Evolutionary conservation across 1,140 invertebrate genomes (phyloP).

Genomic region (Ruditapes philippinarum): DNA sequence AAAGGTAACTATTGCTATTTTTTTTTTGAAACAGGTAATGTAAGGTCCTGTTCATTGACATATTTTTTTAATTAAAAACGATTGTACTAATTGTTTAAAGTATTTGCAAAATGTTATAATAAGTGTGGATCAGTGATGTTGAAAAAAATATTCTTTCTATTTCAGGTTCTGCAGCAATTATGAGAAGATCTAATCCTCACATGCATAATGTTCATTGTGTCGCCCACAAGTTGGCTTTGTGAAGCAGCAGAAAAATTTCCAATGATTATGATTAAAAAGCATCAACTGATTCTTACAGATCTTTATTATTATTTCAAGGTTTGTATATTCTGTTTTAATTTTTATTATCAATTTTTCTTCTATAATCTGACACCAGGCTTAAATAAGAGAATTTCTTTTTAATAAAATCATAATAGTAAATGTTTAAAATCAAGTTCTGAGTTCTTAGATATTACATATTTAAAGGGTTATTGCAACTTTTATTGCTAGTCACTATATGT

Average conservation of each 20-base stretch:
- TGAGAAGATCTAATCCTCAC: slow-evolving; percentile 18
- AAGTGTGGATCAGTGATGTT: too few relatives aligned
- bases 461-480: too few relatives aligned
- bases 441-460: background rate
- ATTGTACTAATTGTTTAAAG: background rate
- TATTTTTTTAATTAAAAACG: background rate
- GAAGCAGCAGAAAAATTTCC: slow-evolving; percentile 56
- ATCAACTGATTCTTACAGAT: slow-evolving; percentile 11
- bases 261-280: slow-evolving; percentile 19
- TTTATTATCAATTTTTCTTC: background rate
- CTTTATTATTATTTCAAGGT: slow-evolving; percentile 53
- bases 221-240: slow-evolving; percentile 49
- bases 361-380: too few relatives aligned
- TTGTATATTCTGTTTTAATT: background rate
- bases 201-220: slow-evolving; percentile 53
- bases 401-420: too few relatives aligned
- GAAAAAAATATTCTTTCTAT: background rate
- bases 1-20: slow-evolving; percentile 10
- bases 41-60: background rate
- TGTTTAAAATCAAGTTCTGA: background rate
- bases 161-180: background rate
- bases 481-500: too few relatives aligned
- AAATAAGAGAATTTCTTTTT: too few relatives aligned
- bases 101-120: too few relatives aligned
- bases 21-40: too few relatives aligned